A percentile compares a stretch with the other conserved stretches of the same genome.
These are phyloP conservation scores for Pionites leucogaster DNA, from an alignment of 2,113 vertebrate genomes.

Conservation along the genomic window DNA sequence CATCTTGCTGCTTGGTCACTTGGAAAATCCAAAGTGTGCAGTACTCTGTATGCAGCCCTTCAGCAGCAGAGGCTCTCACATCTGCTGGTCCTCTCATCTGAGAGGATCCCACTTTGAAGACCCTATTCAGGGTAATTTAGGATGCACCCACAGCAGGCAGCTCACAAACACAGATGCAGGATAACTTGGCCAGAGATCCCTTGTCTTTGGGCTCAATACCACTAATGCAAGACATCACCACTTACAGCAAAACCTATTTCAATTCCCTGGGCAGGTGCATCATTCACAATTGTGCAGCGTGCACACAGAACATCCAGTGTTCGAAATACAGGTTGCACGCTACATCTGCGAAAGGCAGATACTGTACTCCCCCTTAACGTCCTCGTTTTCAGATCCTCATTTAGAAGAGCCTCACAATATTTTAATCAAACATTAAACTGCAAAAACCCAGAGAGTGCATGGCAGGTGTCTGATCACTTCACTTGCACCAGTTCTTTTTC, in stretches of 20 bases:
- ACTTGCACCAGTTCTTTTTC: rapidly evolving
- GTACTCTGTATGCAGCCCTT: not conserved
- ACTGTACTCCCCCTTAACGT: rapidly evolving
- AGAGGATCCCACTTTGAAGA: not conserved
- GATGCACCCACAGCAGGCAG: not conserved
- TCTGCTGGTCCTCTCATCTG: rapidly evolving
- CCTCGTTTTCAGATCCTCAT: not conserved
- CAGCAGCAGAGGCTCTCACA: not conserved
- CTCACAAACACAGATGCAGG: rapidly evolving
- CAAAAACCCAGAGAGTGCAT: rapidly evolving
- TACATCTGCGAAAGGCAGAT: not conserved
- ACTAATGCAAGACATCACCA: rapidly evolving
- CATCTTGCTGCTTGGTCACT: rapidly evolving
- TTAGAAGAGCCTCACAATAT: not conserved
- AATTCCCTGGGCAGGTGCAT: not conserved
- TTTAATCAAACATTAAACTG: not conserved
- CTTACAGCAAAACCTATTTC: not conserved
- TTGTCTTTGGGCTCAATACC: not conserved
- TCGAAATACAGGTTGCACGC: rapidly evolving
- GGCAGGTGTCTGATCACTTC: not conserved
- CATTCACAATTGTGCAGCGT: rapidly evolving
- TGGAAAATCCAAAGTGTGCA: not conserved
- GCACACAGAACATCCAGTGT: rapidly evolving
- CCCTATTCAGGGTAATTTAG: not conserved
- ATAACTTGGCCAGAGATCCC: not conserved